Conservation (phyloP, 1,140 invertebrate species). For the Aradophagus sp. region DNA sequence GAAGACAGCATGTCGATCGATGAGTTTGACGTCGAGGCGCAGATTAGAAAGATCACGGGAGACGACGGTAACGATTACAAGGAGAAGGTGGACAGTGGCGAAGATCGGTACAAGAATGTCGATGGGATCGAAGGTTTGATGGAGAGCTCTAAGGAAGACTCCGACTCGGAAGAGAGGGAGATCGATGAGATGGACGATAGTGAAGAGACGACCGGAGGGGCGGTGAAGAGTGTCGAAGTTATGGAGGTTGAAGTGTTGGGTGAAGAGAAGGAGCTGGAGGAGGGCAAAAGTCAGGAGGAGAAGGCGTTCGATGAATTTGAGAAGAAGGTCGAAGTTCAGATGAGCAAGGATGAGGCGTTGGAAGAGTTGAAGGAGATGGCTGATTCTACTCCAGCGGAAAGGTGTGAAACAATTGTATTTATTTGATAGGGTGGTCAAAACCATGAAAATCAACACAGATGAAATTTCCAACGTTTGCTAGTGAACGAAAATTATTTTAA, state of each 20-base stretch:
- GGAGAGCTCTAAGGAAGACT: constrained; percentile 73
- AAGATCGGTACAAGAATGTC: constrained; percentile 67
- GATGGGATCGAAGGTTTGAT: constrained; percentile 71
- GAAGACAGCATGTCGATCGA: constrained; percentile 67
- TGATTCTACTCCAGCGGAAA: constrained; percentile 15
- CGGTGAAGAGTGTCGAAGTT: too few relatives aligned
- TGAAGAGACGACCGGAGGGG: too few relatives aligned
- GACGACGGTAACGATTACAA: constrained; percentile 72
- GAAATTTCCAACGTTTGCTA: too few relatives aligned
- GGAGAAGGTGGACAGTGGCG: constrained; percentile 63
- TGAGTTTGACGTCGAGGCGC: constrained; percentile 72
- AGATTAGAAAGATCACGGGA: constrained; percentile 72
- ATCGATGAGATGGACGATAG: constrained; percentile 62
- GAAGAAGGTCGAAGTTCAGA: background rate
- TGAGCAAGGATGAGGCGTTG: constrained; percentile 51
- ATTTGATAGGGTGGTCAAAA: too few relatives aligned
- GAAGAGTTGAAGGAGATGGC: constrained; percentile 33
- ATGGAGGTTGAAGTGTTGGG: too few relatives aligned
- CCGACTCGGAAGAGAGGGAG: constrained; percentile 66
- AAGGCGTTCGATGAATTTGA: constrained; percentile 60
- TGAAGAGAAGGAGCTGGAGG: too few relatives aligned
- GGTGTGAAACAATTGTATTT: too few relatives aligned
- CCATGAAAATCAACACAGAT: too few relatives aligned
- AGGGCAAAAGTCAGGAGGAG: constrained; percentile 70
- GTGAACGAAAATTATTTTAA: too few relatives aligned